Percentiles rank a stretch among this genome's conserved stretches.
Evolutionary conservation across 2,797 vertebrate species (phyloP).

Genomic region (Dromococcyx pavoninus): DNA sequence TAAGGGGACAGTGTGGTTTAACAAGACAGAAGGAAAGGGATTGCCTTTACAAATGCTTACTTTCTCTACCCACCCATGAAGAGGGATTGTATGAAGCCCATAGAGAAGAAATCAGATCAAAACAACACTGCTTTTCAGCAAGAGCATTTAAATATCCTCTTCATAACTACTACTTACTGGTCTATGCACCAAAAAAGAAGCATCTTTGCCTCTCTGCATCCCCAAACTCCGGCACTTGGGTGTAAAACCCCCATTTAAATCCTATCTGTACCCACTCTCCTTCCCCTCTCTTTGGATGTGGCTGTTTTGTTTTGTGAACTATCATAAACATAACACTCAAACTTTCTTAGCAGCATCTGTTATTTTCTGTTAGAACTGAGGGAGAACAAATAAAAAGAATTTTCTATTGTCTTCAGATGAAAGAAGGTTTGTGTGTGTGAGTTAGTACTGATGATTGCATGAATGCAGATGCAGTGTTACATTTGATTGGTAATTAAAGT

Average conservation of each 20-base stretch:
- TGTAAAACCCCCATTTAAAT: neutral
- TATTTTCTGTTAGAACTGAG: neutral
- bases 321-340: neutral
- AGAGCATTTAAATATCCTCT: accelerated
- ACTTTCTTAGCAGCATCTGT: neutral
- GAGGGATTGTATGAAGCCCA: neutral
- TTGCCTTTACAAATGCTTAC: neutral
- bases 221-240: neutral
- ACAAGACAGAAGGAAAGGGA: neutral
- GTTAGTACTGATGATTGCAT: conserved; percentile 5
- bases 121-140: neutral
- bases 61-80: neutral
- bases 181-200: neutral
- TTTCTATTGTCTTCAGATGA: conserved; percentile 18
- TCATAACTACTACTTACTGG: neutral
- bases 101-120: neutral
- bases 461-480: conserved; percentile 26
- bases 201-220: neutral
- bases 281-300: neutral
- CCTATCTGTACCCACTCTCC: accelerated
- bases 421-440: conserved; percentile 17
- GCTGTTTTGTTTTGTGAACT: neutral
- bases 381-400: conserved; percentile 26
- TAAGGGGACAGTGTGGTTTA: neutral
- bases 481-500: conserved; percentile 43